A percentile compares a stretch with the other conserved stretches of the same genome.
Evolutionary conservation across 1,140 invertebrate genomes (phyloP).

Genomic region (Meloidogyne hapla): DNA sequence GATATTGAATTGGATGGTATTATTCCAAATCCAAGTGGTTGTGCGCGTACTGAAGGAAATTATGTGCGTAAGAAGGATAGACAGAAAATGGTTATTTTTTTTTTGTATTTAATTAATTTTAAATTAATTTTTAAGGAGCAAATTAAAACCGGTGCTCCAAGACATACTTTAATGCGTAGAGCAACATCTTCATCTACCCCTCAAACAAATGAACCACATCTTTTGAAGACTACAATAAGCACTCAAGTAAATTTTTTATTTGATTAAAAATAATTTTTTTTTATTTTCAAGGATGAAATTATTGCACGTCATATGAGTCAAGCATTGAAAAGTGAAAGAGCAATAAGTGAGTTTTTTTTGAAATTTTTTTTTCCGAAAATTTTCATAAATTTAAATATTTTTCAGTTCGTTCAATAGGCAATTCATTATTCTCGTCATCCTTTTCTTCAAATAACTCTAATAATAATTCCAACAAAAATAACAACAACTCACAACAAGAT

Average conservation of each 20-base stretch:
- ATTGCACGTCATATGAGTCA: constrained; percentile 26
- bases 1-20: constrained; percentile 32
- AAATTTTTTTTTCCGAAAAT: no score
- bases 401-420: constrained; percentile 1
- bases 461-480: background rate
- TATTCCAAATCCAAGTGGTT: constrained; percentile 25
- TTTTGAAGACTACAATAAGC: constrained; percentile 28
- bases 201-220: background rate
- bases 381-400: no score
- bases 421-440: background rate
- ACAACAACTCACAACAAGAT: background rate
- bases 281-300: constrained; percentile 25
- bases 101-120: background rate
- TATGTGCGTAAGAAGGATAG: constrained; percentile 23
- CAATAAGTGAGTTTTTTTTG: constrained; percentile 11
- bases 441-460: background rate
- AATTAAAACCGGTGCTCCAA: constrained; percentile 4
- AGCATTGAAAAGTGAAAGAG: constrained; percentile 31
- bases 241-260: background rate
- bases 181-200: background rate
- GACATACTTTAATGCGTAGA: constrained; percentile 27
- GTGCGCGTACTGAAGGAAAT: constrained; percentile 29
- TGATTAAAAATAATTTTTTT: background rate
- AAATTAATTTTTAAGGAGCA: background rate
- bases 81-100: constrained; percentile 10